phyloP scores from a whole-genome alignment of 2,888 invertebrate genomes.

The Dynastes maya region DNA sequence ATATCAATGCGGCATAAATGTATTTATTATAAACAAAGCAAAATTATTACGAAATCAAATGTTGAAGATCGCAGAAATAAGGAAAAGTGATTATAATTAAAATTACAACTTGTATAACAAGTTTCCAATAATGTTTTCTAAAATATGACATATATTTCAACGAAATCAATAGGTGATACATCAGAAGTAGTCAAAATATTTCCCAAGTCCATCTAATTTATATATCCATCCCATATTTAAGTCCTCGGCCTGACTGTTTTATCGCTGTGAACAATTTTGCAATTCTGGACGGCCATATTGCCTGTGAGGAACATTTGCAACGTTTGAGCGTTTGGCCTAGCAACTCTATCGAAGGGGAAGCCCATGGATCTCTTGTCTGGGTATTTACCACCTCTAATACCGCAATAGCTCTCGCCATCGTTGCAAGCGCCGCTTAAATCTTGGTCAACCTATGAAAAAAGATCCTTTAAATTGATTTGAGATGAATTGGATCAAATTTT shows the following conservation, averaged over 20 bases:
- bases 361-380: constrained; percentile 90
- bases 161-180: background rate
- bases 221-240: background rate
- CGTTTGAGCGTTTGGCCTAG: constrained; percentile 74
- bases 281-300: constrained; percentile 81
- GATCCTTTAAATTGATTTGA: background rate
- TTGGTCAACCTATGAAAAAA: constrained; percentile 71
- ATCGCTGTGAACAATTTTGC: constrained; percentile 77
- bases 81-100: background rate
- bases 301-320: constrained; percentile 81
- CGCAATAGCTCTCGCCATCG: constrained; percentile 86
- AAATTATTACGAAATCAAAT: background rate
- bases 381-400: constrained; percentile 82
- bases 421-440: constrained; percentile 75
- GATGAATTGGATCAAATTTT: constrained; percentile 32
- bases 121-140: background rate
- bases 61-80: background rate
- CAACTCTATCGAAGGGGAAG: constrained; percentile 83
- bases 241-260: constrained; percentile 67
- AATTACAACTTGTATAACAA: constrained; percentile 36
- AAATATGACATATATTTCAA: no score
- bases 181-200: background rate
- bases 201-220: no score
- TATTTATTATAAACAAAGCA: constrained; percentile 5
- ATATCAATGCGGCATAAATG: constrained; percentile 5